Conservation (phyloP, 2,113 vertebrate genomes). For the Etia nguti region DNA sequence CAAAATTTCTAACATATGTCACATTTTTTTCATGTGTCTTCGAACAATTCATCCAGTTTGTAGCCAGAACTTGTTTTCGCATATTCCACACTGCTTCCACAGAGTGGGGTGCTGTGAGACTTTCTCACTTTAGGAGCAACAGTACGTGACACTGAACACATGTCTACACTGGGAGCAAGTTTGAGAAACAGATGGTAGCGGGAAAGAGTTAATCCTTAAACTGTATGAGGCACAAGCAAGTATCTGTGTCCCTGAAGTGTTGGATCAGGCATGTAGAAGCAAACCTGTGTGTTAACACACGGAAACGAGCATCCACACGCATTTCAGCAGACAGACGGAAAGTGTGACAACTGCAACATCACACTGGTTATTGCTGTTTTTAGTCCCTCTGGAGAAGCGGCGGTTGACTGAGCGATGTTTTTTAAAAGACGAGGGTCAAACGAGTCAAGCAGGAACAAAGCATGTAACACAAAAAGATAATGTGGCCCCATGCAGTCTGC, state of each 20-base stretch:
- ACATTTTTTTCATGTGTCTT: not conserved
- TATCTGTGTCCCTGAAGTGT: not conserved
- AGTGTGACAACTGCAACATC: not conserved
- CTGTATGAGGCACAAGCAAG: not conserved
- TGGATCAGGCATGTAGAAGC: not conserved
- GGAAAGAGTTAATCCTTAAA: conserved; percentile 11
- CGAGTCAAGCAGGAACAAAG: not conserved
- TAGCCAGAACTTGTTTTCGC: not conserved
- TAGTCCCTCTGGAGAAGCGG: not conserved
- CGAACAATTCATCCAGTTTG: not conserved
- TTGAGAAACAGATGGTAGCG: conserved; percentile 25
- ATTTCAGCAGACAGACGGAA: not conserved
- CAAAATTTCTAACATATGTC: not conserved
- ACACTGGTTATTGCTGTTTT: not conserved
- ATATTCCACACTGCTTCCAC: not conserved
- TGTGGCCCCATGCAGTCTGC: not conserved
- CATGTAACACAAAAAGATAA: not conserved
- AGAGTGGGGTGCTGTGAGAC: not conserved
- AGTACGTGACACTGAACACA: conserved; percentile 34
- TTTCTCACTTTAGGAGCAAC: not conserved
- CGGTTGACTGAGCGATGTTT: not conserved
- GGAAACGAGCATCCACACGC: not conserved
- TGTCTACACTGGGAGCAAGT: conserved; percentile 9
- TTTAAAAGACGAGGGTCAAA: not conserved
- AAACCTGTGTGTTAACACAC: not conserved